Percentiles rank a stretch among this genome's conserved stretches.
phyloP scores from a whole-genome alignment of 2,797 vertebrate species.

The Holocentrus rufus region DNA sequence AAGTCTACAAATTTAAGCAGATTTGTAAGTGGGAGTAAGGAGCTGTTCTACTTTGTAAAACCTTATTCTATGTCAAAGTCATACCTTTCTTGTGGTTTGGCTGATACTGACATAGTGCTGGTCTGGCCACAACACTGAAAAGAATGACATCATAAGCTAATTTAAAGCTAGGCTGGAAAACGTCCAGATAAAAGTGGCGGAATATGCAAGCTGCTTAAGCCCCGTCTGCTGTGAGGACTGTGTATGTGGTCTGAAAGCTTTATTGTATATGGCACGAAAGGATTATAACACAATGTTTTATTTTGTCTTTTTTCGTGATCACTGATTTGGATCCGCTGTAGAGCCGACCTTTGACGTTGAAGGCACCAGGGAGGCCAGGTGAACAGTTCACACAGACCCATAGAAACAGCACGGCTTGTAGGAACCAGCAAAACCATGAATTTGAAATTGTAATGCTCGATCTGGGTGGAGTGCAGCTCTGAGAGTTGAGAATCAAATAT shows the following conservation, averaged over 20 bases:
- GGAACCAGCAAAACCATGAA: neutral
- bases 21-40: constrained; percentile 62
- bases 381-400: constrained; percentile 41
- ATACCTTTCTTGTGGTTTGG: constrained; percentile 57
- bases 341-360: constrained; percentile 55
- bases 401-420: constrained; percentile 3
- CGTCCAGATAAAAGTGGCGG: constrained; percentile 70
- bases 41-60: constrained; percentile 49
- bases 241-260: constrained; percentile 53
- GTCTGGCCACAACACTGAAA: constrained; percentile 53
- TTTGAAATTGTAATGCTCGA: neutral
- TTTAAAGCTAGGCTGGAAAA: constrained; percentile 57
- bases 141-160: constrained; percentile 60
- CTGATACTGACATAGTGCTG: constrained; percentile 32
- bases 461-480: neutral
- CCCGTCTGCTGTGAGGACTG: constrained; percentile 62
- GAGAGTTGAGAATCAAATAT: constrained; percentile 11
- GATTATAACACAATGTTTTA: constrained; percentile 55
- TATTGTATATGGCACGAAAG: constrained; percentile 64
- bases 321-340: constrained; percentile 55
- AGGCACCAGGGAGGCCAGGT: constrained; percentile 44
- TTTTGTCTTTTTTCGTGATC: constrained; percentile 57
- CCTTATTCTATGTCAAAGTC: constrained; percentile 46
- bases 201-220: constrained; percentile 63
- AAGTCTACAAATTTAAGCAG: constrained; percentile 54